Conservation (phyloP, 1,140 invertebrate species). For the Aphaenogaster floridana region DNA sequence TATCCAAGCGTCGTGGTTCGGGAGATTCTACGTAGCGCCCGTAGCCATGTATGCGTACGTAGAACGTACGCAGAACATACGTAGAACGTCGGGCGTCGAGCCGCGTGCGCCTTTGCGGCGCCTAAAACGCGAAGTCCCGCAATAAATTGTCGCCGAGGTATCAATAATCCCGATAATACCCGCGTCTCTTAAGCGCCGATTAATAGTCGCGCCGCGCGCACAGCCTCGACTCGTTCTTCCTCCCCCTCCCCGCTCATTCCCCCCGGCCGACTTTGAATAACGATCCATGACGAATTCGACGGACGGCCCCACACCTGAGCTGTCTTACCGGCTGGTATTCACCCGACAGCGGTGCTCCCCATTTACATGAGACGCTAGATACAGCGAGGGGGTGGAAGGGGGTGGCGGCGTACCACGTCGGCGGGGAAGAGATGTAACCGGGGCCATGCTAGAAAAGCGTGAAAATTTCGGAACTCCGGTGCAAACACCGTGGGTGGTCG, state of each 20-base stretch:
- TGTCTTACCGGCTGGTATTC: slow-evolving; percentile 45
- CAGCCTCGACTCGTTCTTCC: slow-evolving; percentile 11
- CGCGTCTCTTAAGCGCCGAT: slow-evolving; percentile 44
- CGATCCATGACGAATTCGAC: slow-evolving; percentile 74
- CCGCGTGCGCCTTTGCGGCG: slow-evolving; percentile 16
- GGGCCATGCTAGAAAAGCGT: slow-evolving; percentile 68
- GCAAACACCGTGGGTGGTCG: slow-evolving; percentile 65
- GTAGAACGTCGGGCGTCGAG: slow-evolving; percentile 2
- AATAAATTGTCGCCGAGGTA: slow-evolving; percentile 65
- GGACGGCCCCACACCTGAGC: slow-evolving; percentile 59
- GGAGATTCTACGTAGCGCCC: not conserved
- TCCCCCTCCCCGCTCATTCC: not conserved
- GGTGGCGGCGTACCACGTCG: not conserved
- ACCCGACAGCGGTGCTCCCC: slow-evolving; percentile 52
- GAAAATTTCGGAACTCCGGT: slow-evolving; percentile 73
- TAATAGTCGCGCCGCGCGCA: slow-evolving; percentile 43
- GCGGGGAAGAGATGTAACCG: slow-evolving; percentile 37
- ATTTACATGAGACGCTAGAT: slow-evolving; percentile 67
- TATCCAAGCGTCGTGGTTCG: not conserved
- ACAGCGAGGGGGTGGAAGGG: not conserved
- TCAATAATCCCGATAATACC: slow-evolving; percentile 54
- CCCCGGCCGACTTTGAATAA: slow-evolving; percentile 68
- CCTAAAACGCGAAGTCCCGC: slow-evolving; percentile 22
- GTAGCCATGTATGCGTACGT: not conserved
- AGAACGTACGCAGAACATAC: not conserved